Base-by-base conservation (phyloP, 2,888 invertebrate genomes). In the Acrobasis consociella region DNA sequence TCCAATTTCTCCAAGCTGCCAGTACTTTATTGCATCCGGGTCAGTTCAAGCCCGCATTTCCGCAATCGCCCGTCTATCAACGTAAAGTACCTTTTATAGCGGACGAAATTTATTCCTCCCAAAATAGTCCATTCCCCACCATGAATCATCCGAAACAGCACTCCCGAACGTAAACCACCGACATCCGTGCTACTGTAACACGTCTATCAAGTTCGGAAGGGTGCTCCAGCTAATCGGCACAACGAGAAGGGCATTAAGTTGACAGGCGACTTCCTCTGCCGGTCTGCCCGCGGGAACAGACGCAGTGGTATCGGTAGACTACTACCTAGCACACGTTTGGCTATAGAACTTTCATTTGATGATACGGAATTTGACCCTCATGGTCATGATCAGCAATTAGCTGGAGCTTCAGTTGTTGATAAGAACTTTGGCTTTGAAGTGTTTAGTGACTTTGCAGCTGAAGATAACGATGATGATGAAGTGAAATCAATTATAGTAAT, bases 211-310 rank as follows among this genome's bases (percentile, higher is more conserved):
- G 83, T 88, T 87, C 82, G 86, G 89, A 86, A 87, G 88, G 87
- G 87, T 87, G 83, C 86, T 83, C 82, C 77, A 76, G 75, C 74
- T 85, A 89, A 89, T 90, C 86, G 87, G 83, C 88, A 82, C 87
- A 87, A 88, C 87, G 84, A 85, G 85, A 89, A 89, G 91, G 89
- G 89, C 91, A 86, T 85, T 90, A 89, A 91, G 77, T 86, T 78
- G 86, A 88, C 89, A 83, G 79, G 73, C 82, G 71, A 82, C 86
- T 87, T 91, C 91, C 91, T 86, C 87, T 91, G 91, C 87, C 89
- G 89, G 56, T 56, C 56, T 22, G 42, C 46, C 56, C 56, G 56
- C 56, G 56, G 56, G 56, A 56, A 56, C 56, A 46, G 42, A 56
- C 75, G 71, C 78, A 80, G 80, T 78, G 65, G 65, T 67, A 69